A percentile compares a stretch with the other conserved stretches of the same genome.
phyloP scores from a whole-genome alignment of 1,140 invertebrate species.

The Bombus ignitus region DNA sequence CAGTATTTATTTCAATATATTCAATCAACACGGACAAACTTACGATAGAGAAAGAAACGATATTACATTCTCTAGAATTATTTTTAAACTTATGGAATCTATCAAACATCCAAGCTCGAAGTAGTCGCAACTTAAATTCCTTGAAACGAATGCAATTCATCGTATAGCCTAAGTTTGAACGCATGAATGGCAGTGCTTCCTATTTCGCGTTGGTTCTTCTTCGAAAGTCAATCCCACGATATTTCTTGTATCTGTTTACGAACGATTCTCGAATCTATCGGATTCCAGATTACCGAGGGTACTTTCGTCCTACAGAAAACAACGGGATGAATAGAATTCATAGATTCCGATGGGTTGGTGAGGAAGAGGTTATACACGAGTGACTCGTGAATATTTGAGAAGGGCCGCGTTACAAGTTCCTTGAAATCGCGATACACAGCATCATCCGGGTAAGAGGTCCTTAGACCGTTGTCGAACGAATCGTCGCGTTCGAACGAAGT shows the following conservation, averaged over 20 bases:
- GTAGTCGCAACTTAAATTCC: not conserved
- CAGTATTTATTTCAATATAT: not conserved
- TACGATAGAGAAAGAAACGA: not conserved
- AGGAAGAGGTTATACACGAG: not conserved
- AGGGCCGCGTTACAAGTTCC: constrained; percentile 40
- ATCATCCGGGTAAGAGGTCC: constrained; percentile 33
- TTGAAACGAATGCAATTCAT: not conserved
- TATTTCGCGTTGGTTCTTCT: too few relatives aligned
- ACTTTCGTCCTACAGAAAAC: not conserved
- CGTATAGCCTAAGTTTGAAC: too few relatives aligned
- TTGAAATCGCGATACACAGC: constrained; percentile 34
- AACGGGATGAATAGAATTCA: constrained; percentile 21
- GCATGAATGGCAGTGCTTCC: too few relatives aligned
- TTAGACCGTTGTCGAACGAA: constrained; percentile 43
- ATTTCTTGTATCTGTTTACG: too few relatives aligned
- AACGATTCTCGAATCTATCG: not conserved
- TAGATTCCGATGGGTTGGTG: constrained; percentile 1
- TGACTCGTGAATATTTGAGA: constrained; percentile 39
- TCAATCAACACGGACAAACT: not conserved
- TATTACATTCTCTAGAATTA: not conserved
- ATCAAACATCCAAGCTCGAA: not conserved
- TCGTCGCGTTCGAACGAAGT: constrained; percentile 37
- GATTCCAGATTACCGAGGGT: not conserved
- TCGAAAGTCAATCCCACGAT: not conserved
- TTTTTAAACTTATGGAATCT: not conserved